Conservation (phyloP, 2,888 invertebrate genomes). For the Therioaphis trifolii region DNA sequence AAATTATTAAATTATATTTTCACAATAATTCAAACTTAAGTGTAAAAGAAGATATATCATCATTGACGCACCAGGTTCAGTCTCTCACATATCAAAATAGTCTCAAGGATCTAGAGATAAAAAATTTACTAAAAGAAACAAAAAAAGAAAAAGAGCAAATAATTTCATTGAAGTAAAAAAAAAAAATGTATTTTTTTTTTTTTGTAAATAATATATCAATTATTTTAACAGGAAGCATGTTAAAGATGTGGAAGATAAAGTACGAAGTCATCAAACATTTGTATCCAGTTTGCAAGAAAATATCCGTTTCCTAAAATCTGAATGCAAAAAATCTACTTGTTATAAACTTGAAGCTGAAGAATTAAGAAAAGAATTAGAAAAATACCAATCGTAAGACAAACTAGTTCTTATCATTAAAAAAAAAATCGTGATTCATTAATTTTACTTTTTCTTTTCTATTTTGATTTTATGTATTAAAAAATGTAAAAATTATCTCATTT, state of each 20-base stretch:
- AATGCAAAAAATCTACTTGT: slow-evolving; percentile 57
- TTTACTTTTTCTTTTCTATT: background rate
- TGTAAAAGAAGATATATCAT: slow-evolving; percentile 62
- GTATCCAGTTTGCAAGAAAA: slow-evolving; percentile 62
- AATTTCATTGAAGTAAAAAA: slow-evolving; percentile 57
- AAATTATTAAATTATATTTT: slow-evolving; percentile 62
- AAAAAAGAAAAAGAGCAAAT: slow-evolving; percentile 59
- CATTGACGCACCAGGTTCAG: slow-evolving; percentile 62
- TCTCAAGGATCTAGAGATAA: slow-evolving; percentile 63
- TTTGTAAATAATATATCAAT: slow-evolving; percentile 23
- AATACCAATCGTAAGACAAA: slow-evolving; percentile 61
- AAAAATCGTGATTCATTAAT: background rate
- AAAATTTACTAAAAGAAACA: slow-evolving; percentile 49
- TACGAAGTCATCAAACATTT: slow-evolving; percentile 57
- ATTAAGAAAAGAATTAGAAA: slow-evolving; percentile 60
- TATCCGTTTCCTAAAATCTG: slow-evolving; percentile 61
- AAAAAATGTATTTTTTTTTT: background rate
- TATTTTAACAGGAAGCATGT: slow-evolving; percentile 53
- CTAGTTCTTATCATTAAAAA: background rate
- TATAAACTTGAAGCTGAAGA: slow-evolving; percentile 61
- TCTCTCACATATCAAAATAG: slow-evolving; percentile 63
- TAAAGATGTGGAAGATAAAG: slow-evolving; percentile 62
- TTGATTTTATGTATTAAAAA: background rate
- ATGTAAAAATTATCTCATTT: background rate
- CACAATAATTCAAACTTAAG: slow-evolving; percentile 58